Conservation (phyloP, 2,797 vertebrate species). For the Borostomias antarcticus region DNA sequence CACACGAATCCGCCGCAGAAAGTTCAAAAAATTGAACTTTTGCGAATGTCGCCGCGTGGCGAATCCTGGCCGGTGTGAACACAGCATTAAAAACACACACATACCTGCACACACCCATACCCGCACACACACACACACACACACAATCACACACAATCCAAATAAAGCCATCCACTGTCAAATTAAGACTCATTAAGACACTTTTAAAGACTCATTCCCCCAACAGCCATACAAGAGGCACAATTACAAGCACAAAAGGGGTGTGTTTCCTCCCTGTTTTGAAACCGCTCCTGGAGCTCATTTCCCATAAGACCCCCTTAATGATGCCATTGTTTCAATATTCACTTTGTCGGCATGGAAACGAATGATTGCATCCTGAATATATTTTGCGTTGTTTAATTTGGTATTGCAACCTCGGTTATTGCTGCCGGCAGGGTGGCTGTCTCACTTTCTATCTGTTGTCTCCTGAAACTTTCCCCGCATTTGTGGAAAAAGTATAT, state of each 20-base stretch:
- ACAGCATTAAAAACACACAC: background rate
- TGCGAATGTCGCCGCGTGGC: no score
- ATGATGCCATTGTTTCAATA: slow-evolving; percentile 48
- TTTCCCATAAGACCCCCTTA: slow-evolving; percentile 44
- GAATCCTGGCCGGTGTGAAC: no score
- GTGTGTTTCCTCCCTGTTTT: slow-evolving; percentile 31
- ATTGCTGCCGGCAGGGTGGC: background rate
- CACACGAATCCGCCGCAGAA: no score
- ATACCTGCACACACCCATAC: no score
- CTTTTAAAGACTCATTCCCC: slow-evolving; percentile 13
- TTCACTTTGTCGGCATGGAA: slow-evolving; percentile 51
- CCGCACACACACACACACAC: background rate
- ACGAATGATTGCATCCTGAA: slow-evolving; percentile 39
- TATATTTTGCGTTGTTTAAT: slow-evolving; percentile 33
- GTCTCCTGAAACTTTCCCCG: slow-evolving; percentile 2
- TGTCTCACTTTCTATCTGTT: background rate
- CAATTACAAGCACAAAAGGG: slow-evolving; percentile 34
- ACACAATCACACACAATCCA: slow-evolving; percentile 19
- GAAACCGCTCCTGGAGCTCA: slow-evolving; percentile 35
- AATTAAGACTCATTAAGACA: slow-evolving; percentile 30
- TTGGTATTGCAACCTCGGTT: slow-evolving; percentile 26
- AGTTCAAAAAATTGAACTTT: no score
- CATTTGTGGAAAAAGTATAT: slow-evolving; percentile 2
- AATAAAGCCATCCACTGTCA: slow-evolving; percentile 32
- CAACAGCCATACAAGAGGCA: slow-evolving; percentile 24